Base-by-base conservation (phyloP, 2,113 vertebrate species). In the Saimiri boliviensis region DNA sequence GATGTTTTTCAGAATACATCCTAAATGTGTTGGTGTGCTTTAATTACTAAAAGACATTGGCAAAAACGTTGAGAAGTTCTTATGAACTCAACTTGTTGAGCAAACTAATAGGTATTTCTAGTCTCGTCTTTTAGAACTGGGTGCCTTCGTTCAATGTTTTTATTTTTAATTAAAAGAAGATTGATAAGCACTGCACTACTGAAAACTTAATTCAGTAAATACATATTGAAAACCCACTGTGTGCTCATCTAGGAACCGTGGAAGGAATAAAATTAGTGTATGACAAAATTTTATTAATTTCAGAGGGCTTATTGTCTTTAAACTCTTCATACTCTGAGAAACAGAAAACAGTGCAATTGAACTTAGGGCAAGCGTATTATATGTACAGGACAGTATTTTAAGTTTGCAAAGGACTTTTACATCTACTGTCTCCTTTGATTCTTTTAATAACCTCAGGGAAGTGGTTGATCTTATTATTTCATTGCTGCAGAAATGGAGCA, bases 11-110 rank as follows among this genome's bases (percentile, higher is more conserved):
- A 87, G 37, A 94, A 89, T n/a, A 6, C 52, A 87, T 93, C 91
- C 73, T 90, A 85, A 92, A 89, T 82, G 32, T 95, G 86, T 58
- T 35, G 25, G 89, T 93, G 37, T 91, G 25, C 40, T 91, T 86
- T 86, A 96, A 92, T 96, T 96, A 60, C 54, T 77, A 54, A 93
- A 54, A 92, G 35, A 90, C 86, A 88, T 37, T 94, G 95, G 58
- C 79, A 85, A 83, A 96, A 96, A 93, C 94, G 9, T 54, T 94
- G 27, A 82, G 82, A 96, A 88, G 79, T 94, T 96, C 81, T 87
- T 42, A 73, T 82, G 95, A 81, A 8, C 66, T 95, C 21, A 14
- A 84, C 17, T 54, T 88, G 71, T 86, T 79, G 40, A 60, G 32
- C 63, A 96, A 73, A 12, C 58, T 90, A 81, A 81, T 97, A 91